These are phyloP conservation scores for Phalangium opilio DNA, from an alignment of 2,888 invertebrate species.

Conservation along the genomic window DNA sequence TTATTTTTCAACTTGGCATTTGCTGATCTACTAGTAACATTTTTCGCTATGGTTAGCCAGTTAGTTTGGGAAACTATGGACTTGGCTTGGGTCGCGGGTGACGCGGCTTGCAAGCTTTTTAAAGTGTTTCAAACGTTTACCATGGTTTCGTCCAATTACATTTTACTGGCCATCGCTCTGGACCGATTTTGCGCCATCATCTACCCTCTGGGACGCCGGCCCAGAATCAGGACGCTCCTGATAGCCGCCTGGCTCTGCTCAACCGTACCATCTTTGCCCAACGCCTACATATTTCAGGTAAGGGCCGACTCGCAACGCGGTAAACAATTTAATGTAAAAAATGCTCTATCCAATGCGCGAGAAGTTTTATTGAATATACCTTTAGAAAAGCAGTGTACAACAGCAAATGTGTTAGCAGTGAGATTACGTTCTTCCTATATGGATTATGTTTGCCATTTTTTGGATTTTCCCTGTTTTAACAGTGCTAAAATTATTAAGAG, in stretches of 20 bases:
- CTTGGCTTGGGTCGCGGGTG: slow-evolving; percentile 28
- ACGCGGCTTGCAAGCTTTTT: slow-evolving; percentile 27
- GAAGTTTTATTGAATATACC: no score
- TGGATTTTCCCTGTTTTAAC: no score
- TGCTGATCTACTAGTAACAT: slow-evolving; percentile 29
- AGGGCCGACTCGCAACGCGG: no score
- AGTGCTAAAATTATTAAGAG: no score
- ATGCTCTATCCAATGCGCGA: no score
- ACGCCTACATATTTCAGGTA: slow-evolving; percentile 10
- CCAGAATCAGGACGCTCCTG: slow-evolving; percentile 1
- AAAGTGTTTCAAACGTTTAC: slow-evolving; percentile 30
- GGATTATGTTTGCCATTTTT: no score
- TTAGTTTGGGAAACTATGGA: slow-evolving; percentile 29
- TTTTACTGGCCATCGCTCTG: slow-evolving; percentile 30
- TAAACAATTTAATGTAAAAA: no score
- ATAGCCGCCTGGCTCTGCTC: slow-evolving; percentile 10
- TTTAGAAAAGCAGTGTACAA: no score
- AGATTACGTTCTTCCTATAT: no score
- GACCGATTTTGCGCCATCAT: slow-evolving; percentile 31
- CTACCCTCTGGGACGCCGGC: slow-evolving; percentile 23
- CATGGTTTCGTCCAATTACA: slow-evolving; percentile 29
- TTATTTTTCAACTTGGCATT: slow-evolving; percentile 30
- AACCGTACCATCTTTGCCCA: slow-evolving; percentile 11
- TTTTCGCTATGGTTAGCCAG: slow-evolving; percentile 27
- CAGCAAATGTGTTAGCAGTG: no score